Percentiles rank a stretch among this genome's conserved stretches.
phyloP scores from a whole-genome alignment of 2,797 vertebrate species.

The Perodicticus potto region DNA sequence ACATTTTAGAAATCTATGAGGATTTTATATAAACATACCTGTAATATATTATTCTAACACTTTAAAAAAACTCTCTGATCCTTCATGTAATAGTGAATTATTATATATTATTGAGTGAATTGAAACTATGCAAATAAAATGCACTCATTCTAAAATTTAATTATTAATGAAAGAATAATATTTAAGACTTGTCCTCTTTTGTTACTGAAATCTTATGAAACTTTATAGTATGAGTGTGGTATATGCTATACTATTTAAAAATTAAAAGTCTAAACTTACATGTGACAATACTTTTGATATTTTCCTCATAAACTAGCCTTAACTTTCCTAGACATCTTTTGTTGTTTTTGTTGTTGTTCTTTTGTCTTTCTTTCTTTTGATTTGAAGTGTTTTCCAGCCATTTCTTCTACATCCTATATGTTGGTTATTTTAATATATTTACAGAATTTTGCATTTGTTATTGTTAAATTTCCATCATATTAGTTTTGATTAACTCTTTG shows the following conservation, averaged over 20 bases:
- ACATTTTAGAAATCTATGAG: slow-evolving; percentile 16
- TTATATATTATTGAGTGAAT: slow-evolving; percentile 32
- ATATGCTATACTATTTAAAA: slow-evolving; percentile 23
- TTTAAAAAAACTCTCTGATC: slow-evolving; percentile 31
- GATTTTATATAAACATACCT: slow-evolving; percentile 58
- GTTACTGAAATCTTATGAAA: slow-evolving; percentile 30
- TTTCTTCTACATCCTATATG: neutral
- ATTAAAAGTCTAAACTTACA: neutral
- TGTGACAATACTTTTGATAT: slow-evolving; percentile 19
- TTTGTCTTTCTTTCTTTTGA: neutral
- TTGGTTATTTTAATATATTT: neutral
- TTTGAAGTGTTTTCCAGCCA: neutral
- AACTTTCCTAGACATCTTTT: neutral
- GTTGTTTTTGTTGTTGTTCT: neutral
- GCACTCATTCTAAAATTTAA: neutral
- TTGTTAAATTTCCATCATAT: slow-evolving; percentile 1
- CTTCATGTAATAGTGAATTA: slow-evolving; percentile 23
- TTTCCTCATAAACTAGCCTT: neutral
- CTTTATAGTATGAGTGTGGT: neutral
- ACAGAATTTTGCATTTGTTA: slow-evolving; percentile 47
- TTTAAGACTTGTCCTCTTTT: slow-evolving; percentile 3
- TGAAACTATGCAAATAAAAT: slow-evolving; percentile 40
- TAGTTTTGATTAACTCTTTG: slow-evolving; percentile 34
- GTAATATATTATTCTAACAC: slow-evolving; percentile 24
- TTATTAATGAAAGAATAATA: slow-evolving; percentile 14